Evolutionary conservation across 1,140 invertebrate genomes (phyloP).

Genomic region (Eumaeus atala): DNA sequence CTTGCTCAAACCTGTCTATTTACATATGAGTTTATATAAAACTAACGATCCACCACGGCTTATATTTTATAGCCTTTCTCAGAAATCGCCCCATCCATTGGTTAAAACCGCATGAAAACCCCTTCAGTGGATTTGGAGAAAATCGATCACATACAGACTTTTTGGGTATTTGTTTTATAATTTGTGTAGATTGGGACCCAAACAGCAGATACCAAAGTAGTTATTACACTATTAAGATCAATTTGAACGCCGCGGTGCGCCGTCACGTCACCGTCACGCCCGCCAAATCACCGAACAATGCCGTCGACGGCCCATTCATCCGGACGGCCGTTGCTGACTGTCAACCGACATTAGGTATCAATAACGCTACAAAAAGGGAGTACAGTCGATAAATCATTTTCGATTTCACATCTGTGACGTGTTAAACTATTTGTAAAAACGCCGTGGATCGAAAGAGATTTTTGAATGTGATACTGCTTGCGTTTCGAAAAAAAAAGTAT

Average conservation of each 20-base stretch:
- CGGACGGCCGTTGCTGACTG: conserved; percentile 24
- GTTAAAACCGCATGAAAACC: no score
- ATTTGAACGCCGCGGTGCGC: not conserved
- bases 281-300: conserved; percentile 36
- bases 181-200: no score
- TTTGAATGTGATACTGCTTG: conserved; percentile 4
- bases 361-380: conserved; percentile 26
- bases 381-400: conserved; percentile 28
- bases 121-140: no score
- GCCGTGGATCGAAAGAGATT: not conserved
- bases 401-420: conserved; percentile 8
- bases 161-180: no score
- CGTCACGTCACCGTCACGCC: conserved; percentile 37
- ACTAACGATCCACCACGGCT: no score
- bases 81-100: no score
- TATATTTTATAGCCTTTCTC: no score
- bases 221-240: conserved; percentile 7
- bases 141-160: no score
- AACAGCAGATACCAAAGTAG: not conserved
- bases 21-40: no score
- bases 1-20: no score
- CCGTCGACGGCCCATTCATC: conserved; percentile 24
- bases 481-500: conserved; percentile 4
- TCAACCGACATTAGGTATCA: conserved; percentile 37
- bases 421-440: conserved; percentile 12